Percentiles rank a stretch among this genome's conserved stretches.
Conservation (phyloP, 2,797 vertebrate genomes). For the Sebastes reedi region DNA sequence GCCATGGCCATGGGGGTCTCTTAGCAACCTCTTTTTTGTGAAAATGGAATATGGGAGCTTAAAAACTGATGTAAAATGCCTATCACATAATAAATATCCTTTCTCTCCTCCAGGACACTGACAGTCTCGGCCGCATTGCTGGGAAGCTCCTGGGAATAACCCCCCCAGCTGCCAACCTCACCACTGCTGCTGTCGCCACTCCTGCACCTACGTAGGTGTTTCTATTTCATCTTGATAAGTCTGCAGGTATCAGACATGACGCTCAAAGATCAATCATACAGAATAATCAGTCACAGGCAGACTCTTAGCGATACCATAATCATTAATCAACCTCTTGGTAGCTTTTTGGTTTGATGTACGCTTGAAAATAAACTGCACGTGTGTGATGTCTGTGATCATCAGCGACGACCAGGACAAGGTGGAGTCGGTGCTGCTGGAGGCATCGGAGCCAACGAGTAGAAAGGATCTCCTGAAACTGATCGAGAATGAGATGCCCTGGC, state of each 20-base stretch:
- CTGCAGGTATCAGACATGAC: background rate
- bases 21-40: background rate
- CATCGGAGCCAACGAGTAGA: background rate
- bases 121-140: background rate
- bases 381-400: background rate
- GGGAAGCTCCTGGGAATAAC: background rate
- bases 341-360: background rate
- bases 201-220: background rate
- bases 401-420: background rate
- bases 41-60: background rate
- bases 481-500: background rate
- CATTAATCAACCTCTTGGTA: background rate
- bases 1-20: background rate
- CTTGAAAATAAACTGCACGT: background rate
- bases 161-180: background rate
- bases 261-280: background rate
- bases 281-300: background rate
- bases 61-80: background rate
- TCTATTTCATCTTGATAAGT: background rate
- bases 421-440: background rate
- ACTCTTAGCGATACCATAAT: background rate
- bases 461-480: background rate
- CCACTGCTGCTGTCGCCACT: background rate
- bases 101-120: background rate
- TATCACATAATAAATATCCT: background rate